A percentile compares a stretch with the other conserved stretches of the same genome.
These are phyloP conservation scores for Eudyptes chrysolophus DNA, from an alignment of 2,113 vertebrate genomes.

Conservation along the genomic window DNA sequence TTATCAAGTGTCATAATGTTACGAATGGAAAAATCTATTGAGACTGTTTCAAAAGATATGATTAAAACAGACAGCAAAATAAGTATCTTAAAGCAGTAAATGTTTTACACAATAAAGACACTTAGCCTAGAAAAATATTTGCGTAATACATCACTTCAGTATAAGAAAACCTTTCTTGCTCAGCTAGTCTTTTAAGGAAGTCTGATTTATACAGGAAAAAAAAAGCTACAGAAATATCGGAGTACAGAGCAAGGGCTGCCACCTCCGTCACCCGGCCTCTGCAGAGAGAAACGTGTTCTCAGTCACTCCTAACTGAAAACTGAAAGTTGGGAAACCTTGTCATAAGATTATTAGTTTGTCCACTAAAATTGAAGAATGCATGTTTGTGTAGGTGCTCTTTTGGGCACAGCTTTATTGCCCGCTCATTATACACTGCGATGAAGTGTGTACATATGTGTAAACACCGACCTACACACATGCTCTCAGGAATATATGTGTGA, in stretches of 20 bases:
- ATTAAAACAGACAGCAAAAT: constrained; percentile 54
- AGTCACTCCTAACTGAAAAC: neutral
- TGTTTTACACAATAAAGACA: constrained; percentile 32
- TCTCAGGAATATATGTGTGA: neutral
- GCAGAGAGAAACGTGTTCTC: neutral
- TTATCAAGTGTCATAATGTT: constrained; percentile 53
- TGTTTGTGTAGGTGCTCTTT: neutral
- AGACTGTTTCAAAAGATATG: constrained; percentile 53
- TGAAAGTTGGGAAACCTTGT: neutral
- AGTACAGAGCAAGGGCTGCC: neutral
- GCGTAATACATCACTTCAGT: neutral
- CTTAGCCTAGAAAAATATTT: constrained; percentile 39
- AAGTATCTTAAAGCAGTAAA: constrained; percentile 40
- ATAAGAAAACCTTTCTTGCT: neutral
- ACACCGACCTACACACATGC: neutral
- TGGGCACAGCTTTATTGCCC: neutral
- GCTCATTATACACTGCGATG: neutral
- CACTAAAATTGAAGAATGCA: neutral
- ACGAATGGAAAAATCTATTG: constrained; percentile 44
- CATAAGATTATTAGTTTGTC: neutral
- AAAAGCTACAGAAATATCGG: neutral
- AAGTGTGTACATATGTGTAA: neutral
- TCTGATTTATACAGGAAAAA: neutral
- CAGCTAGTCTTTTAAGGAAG: neutral
- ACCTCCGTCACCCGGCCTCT: neutral